These are phyloP conservation scores for Actias luna DNA, from an alignment of 2,888 invertebrate species.

Conservation along the genomic window DNA sequence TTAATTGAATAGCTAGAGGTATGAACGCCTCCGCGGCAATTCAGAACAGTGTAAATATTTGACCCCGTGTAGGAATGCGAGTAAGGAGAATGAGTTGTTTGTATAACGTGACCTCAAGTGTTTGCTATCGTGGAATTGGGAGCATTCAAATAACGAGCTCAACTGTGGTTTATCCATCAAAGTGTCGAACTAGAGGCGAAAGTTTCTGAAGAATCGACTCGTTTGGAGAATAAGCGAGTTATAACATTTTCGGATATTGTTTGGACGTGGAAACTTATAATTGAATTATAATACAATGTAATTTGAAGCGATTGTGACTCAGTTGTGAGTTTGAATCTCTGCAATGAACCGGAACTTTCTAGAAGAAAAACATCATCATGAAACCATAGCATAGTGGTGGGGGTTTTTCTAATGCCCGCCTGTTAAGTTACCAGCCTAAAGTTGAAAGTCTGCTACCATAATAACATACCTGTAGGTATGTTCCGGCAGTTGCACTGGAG, in stretches of 20 bases:
- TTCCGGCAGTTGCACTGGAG: too few species aligned
- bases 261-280: too few species aligned
- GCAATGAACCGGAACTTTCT: too few species aligned
- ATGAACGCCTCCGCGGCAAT: conserved; percentile 24
- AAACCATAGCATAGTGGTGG: too few species aligned
- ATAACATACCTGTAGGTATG: too few species aligned
- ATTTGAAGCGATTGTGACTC: too few species aligned
- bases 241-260: not conserved
- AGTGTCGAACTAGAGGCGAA: not conserved
- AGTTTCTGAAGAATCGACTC: not conserved
- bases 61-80: conserved; percentile 10
- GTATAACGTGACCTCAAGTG: conserved; percentile 11
- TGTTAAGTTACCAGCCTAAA: too few species aligned
- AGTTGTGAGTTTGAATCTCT: too few species aligned
- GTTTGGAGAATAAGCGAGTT: not conserved
- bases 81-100: conserved; percentile 12
- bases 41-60: conserved; percentile 27
- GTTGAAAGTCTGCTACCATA: too few species aligned
- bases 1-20: conserved; percentile 22
- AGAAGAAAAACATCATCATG: too few species aligned
- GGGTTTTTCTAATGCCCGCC: too few species aligned
- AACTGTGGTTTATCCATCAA: not conserved
- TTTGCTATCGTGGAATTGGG: not conserved
- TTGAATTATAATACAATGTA: too few species aligned
- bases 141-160: not conserved